phyloP scores from a whole-genome alignment of 2,797 vertebrate genomes.

The Neosilurus hyrtlii region DNA sequence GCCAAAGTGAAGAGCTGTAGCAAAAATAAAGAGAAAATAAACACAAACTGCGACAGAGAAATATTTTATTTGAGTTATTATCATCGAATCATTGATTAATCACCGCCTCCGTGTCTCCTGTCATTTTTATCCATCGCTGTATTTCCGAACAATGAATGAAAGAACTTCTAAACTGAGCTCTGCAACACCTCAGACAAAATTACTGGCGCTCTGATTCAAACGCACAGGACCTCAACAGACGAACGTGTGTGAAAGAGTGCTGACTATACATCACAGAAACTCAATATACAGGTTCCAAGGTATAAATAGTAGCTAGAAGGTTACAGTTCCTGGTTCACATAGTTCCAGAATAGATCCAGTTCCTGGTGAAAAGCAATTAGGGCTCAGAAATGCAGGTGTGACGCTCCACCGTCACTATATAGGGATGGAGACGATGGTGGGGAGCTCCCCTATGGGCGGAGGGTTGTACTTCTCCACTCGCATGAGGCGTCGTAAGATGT shows the following conservation, averaged over 20 bases:
- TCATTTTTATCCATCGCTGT: not conserved
- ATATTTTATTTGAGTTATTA: not conserved
- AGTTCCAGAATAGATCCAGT: not conserved
- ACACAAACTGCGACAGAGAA: not conserved
- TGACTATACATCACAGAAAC: not conserved
- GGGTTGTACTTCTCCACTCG: slow-evolving; percentile 81
- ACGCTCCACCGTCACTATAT: slow-evolving; percentile 57
- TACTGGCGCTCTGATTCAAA: not conserved
- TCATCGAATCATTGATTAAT: not conserved
- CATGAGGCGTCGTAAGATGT: slow-evolving; percentile 80
- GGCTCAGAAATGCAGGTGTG: not conserved
- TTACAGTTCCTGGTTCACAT: not conserved
- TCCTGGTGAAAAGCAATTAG: not conserved
- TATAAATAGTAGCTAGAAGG: not conserved
- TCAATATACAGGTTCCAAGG: not conserved
- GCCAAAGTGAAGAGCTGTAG: not conserved
- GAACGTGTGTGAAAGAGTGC: not conserved
- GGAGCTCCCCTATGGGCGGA: slow-evolving; percentile 76
- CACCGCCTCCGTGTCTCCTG: not conserved
- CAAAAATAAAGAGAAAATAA: not conserved
- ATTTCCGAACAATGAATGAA: not conserved
- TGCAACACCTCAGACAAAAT: not conserved
- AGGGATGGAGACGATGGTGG: slow-evolving; percentile 79
- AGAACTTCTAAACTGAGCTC: not conserved
- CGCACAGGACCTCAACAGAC: not conserved